Percentiles rank a stretch among this genome's conserved stretches.
Evolutionary conservation across 2,797 vertebrate genomes (phyloP).

Genomic region (Microchirus variegatus): DNA sequence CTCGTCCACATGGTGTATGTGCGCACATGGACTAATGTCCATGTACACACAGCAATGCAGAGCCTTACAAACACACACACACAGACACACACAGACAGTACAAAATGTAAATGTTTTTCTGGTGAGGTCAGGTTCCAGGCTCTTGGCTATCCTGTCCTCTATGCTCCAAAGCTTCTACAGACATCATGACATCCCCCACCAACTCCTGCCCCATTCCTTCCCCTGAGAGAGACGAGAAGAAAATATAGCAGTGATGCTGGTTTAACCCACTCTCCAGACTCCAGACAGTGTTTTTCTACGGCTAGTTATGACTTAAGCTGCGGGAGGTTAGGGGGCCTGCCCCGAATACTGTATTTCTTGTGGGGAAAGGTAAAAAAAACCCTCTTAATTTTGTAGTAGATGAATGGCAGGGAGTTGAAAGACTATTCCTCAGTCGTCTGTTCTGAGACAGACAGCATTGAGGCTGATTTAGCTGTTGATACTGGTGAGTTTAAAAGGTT

Average conservation of each 20-base stretch:
- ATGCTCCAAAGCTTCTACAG: conserved; percentile 54
- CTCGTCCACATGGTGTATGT: conserved; percentile 43
- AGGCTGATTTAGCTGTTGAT: conserved; percentile 51
- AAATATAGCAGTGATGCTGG: conserved; percentile 65
- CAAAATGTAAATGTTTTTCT: conserved; percentile 74
- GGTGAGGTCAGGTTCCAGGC: conserved; percentile 74
- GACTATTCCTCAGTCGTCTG: conserved; percentile 50
- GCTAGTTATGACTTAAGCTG: conserved; percentile 77
- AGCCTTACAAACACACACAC: conserved; percentile 29
- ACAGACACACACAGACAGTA: conserved; percentile 24
- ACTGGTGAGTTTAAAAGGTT: conserved; percentile 43
- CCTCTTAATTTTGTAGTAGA: conserved; percentile 67
- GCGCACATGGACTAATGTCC: conserved; percentile 20
- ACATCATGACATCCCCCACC: conserved; percentile 33
- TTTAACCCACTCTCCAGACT: conserved; percentile 79
- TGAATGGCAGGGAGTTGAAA: conserved; percentile 69
- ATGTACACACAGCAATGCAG: conserved; percentile 33
- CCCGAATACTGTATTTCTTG: conserved; percentile 72
- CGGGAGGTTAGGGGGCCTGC: conserved; percentile 74
- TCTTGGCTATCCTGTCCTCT: conserved; percentile 68
- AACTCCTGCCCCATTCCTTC: conserved; percentile 9
- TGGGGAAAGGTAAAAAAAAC: conserved; percentile 73
- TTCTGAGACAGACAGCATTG: conserved; percentile 30
- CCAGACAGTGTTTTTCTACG: conserved; percentile 77
- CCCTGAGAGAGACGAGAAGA: conserved; percentile 58